These are phyloP conservation scores for Pholis gunnellus DNA, from an alignment of 2,113 vertebrate genomes.

Conservation along the genomic window DNA sequence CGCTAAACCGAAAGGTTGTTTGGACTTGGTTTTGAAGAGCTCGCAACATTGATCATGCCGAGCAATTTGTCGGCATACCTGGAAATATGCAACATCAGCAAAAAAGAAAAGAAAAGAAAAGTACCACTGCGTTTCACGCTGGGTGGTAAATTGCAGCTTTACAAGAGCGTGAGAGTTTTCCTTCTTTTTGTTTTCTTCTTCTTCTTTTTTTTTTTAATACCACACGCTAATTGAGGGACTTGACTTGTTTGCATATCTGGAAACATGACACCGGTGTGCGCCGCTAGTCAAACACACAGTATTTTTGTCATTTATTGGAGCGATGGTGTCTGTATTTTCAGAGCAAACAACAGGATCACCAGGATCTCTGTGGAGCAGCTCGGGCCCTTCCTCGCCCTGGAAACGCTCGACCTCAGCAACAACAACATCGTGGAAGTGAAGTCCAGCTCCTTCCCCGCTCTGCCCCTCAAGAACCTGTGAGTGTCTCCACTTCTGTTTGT, in stretches of 20 bases:
- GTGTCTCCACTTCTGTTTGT: conserved; percentile 23
- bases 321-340: conserved; percentile 83
- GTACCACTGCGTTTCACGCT: conserved; percentile 5
- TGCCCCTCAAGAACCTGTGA: conserved; percentile 94
- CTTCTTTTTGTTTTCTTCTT: too few relatives aligned
- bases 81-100: conserved; percentile 32
- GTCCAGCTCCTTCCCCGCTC: conserved; percentile 85
- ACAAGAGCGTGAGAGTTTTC: conserved; percentile 32
- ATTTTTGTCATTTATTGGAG: conserved; percentile 73
- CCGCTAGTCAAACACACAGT: conserved; percentile 51
- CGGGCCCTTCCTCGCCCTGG: conserved; percentile 86
- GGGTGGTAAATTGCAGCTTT: conserved; percentile 56
- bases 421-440: conserved; percentile 91
- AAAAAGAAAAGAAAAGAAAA: background rate
- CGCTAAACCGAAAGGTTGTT: conserved; percentile 81
- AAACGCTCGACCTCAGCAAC: conserved; percentile 94
- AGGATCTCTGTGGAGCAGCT: conserved; percentile 86
- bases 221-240: conserved; percentile 59
- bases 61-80: conserved; percentile 49
- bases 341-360: conserved; percentile 92
- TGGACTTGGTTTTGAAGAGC: conserved; percentile 79
- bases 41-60: conserved; percentile 63
- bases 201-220: conserved; percentile 50
- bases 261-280: conserved; percentile 51
- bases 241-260: conserved; percentile 59